These are phyloP conservation scores for Perizoma affinitatum DNA, from an alignment of 2,888 invertebrate genomes.

Conservation along the genomic window DNA sequence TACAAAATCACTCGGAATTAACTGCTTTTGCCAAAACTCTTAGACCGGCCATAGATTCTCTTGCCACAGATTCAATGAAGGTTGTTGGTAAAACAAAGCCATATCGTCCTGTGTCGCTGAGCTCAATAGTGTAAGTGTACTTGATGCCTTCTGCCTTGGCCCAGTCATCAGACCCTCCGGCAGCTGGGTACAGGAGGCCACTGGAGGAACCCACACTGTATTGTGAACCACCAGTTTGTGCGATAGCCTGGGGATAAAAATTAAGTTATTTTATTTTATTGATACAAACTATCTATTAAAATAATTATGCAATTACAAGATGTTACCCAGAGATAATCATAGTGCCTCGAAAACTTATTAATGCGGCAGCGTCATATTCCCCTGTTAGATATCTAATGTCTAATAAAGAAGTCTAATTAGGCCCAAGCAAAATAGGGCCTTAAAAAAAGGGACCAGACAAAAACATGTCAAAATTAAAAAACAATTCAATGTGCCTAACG, in stretches of 20 bases:
- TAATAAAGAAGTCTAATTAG: too few relatives aligned
- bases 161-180: conserved; percentile 96
- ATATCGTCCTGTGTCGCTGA: conserved; percentile 92
- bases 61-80: conserved; percentile 89
- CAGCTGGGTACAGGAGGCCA: conserved; percentile 90
- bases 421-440: too few relatives aligned
- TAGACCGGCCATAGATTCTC: conserved; percentile 89
- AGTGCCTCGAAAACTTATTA: too few relatives aligned
- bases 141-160: conserved; percentile 93
- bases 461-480: too few relatives aligned
- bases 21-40: conserved; percentile 81
- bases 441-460: too few relatives aligned
- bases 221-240: conserved; percentile 81
- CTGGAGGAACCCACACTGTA: conserved; percentile 92
- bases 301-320: too few relatives aligned
- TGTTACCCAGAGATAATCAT: too few relatives aligned
- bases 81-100: conserved; percentile 94
- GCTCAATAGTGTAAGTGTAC: conserved; percentile 95
- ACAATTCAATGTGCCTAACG: too few relatives aligned
- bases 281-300: too few relatives aligned
- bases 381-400: too few relatives aligned
- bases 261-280: background rate
- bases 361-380: too few relatives aligned
- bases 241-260: conserved; percentile 79
- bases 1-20: conserved; percentile 40